These are phyloP conservation scores for Arvicanthis niloticus DNA, from an alignment of 2,113 vertebrate species.

Conservation along the genomic window DNA sequence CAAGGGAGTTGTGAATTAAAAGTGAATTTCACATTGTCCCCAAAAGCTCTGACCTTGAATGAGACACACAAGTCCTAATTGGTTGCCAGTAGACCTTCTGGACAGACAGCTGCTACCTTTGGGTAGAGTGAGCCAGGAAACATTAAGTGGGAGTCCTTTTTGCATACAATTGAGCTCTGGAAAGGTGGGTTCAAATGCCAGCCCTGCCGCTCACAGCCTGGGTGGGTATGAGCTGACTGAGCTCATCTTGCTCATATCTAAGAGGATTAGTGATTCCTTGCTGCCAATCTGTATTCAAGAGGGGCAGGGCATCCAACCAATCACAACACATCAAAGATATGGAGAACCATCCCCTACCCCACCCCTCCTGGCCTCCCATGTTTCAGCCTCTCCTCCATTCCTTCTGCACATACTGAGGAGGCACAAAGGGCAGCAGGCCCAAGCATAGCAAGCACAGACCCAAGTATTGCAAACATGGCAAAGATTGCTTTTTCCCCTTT, in stretches of 20 bases:
- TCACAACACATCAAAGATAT: not conserved
- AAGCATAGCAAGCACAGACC: too few relatives aligned
- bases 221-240: not conserved
- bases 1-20: constrained; percentile 60
- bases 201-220: not conserved
- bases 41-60: constrained; percentile 64
- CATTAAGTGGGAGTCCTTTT: not conserved
- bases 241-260: constrained; percentile 1
- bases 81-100: not conserved
- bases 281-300: not conserved
- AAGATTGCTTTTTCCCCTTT: not conserved
- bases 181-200: constrained; percentile 11
- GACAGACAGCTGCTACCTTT: not conserved
- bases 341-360: not conserved
- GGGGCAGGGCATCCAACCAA: not conserved
- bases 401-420: not conserved
- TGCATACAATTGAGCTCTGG: not conserved
- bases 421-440: not conserved
- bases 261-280: not conserved
- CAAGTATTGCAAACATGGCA: not conserved
- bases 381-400: not conserved
- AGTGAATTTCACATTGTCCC: constrained; percentile 65
- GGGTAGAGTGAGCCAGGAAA: not conserved
- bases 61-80: not conserved
- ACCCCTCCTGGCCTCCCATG: not conserved